Base-by-base conservation (phyloP, 2,113 vertebrate genomes). In the Alethe castanea region DNA sequence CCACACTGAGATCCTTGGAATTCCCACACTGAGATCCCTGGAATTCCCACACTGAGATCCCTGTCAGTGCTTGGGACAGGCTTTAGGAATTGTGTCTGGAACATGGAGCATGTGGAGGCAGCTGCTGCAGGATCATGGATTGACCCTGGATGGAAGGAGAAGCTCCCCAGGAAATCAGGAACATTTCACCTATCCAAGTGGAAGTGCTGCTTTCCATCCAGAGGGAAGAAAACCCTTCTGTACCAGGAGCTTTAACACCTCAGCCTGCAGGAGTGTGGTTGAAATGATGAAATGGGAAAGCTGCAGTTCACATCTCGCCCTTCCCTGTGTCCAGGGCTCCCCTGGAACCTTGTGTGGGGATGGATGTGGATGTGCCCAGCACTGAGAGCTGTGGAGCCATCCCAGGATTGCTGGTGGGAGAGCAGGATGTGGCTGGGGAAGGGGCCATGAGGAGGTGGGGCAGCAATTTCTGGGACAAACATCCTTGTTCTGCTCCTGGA, bases 161-260 rank as follows among this genome's bases (percentile, higher is more conserved):
- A 0, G 11, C 12, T 25, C 8, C 35, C 60, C 6, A 7, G 70
- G 18, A 35, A 56, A 50, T 16, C 11, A 2, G 48, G 24, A 11
- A 19, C 3, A 0, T 22, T 52, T 16, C 8, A 0, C 11, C 13
- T 1, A 3, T 56, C 42, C 38, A 14, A 9, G 50, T 83, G 16
- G 16, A 44, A 54, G 45, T 23, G 33, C 19, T 31, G 24, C 56
- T 11, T 25, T 48, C 53, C 3, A 3, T 16, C 19, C 35, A 57
- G 48, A 53, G n/a, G 59, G 44, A 66, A 61, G 19, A 56, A 72
- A 83, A 35, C 20, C 31, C 35, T 10, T 23, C 17, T 7, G 2
- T 7, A 2, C 11, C 62, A 29, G 5, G 23, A 45, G 20, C 31
- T 79, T 44, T 26, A 29, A 33, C 38, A 8, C 4, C 22, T 24